Conservation (phyloP, 2,888 invertebrate genomes). For the Stenodera caucasica region DNA sequence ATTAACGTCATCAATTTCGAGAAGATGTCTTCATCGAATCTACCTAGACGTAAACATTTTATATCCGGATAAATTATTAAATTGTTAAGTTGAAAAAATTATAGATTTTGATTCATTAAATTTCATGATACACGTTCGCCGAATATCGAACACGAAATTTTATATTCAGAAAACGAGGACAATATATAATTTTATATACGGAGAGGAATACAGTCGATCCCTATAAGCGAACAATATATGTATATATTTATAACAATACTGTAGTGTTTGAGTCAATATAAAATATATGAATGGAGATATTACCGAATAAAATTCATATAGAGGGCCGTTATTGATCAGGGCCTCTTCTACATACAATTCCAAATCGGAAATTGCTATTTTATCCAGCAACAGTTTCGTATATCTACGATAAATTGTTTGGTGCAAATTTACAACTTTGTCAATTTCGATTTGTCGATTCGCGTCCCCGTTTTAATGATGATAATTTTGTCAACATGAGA, state of each 20-base stretch:
- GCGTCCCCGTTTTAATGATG: no score
- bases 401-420: no score
- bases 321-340: background rate
- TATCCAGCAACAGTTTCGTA: no score
- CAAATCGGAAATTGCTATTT: background rate
- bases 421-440: no score
- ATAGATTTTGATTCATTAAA: no score
- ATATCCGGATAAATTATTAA: background rate
- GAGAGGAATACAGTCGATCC: no score
- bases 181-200: no score
- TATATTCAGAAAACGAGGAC: background rate
- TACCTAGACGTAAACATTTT: background rate
- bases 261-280: background rate
- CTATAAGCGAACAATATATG: background rate
- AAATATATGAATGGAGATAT: background rate
- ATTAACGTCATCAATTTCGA: background rate
- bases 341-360: background rate
- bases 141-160: background rate
- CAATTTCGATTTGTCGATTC: no score
- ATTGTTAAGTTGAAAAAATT: no score
- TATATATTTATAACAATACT: constrained; percentile 1
- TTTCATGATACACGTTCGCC: background rate
- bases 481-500: no score
- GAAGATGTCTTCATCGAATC: background rate
- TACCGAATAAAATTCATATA: constrained; percentile 1